These are phyloP conservation scores for Sebastes hubbsi DNA, from an alignment of 2,797 vertebrate species.

Conservation along the genomic window DNA sequence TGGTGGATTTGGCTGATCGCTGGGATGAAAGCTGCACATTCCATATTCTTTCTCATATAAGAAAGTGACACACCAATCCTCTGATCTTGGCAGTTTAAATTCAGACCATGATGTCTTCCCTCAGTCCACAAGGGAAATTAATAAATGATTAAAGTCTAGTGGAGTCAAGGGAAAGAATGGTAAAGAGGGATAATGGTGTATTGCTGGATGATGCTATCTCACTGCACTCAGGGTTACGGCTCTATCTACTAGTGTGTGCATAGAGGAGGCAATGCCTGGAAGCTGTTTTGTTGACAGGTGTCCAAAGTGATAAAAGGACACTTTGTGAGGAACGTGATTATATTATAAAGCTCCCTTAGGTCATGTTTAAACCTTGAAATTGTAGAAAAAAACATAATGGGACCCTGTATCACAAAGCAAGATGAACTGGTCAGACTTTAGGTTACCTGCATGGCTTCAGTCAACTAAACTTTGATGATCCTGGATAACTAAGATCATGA, in stretches of 20 bases:
- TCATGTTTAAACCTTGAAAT: constrained; percentile 11
- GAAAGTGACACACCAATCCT: constrained; percentile 73
- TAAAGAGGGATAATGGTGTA: constrained; percentile 73
- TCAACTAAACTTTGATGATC: background rate
- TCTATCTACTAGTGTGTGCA: constrained; percentile 54
- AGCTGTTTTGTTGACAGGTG: constrained; percentile 66
- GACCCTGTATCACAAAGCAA: background rate
- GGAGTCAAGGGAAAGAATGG: constrained; percentile 75
- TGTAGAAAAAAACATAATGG: background rate
- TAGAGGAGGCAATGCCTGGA: constrained; percentile 19
- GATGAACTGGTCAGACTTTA: background rate
- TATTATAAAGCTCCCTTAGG: constrained; percentile 8
- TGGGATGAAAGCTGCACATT: constrained; percentile 71
- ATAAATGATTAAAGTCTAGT: constrained; percentile 82
- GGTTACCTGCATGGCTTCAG: background rate
- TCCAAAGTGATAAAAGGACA: constrained; percentile 48
- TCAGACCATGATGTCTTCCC: constrained; percentile 71
- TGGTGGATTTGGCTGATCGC: constrained; percentile 67
- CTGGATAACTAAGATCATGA: background rate
- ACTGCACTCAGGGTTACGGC: constrained; percentile 62
- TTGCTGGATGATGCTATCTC: constrained; percentile 70
- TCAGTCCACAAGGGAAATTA: constrained; percentile 81
- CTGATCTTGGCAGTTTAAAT: constrained; percentile 78
- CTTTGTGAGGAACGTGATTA: constrained; percentile 26
- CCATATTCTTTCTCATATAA: constrained; percentile 76